A percentile compares a stretch with the other conserved stretches of the same genome.
Conservation (phyloP, 2,113 vertebrate species). For the Psilopsiagon aurifrons region DNA sequence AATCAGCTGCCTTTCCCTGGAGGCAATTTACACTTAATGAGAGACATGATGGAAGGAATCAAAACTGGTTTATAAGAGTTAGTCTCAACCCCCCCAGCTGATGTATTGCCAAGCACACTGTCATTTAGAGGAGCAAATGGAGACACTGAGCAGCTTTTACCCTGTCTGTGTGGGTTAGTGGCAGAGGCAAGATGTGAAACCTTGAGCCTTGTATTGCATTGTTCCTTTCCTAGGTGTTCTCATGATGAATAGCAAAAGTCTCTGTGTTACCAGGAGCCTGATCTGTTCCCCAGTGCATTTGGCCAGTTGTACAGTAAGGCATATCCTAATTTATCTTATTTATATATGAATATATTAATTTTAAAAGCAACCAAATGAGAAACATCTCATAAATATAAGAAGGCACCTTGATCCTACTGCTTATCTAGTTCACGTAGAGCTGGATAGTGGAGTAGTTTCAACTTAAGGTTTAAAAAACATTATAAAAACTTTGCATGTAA, state of each 20-base stretch:
- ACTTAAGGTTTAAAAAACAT: background rate
- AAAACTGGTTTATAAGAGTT: background rate
- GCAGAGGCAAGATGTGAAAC: background rate
- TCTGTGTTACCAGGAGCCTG: background rate
- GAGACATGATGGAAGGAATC: slow-evolving; percentile 36
- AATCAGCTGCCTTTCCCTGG: slow-evolving; percentile 69
- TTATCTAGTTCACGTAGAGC: background rate
- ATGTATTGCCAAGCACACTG: background rate
- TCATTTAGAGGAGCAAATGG: background rate
- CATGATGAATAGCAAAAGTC: background rate
- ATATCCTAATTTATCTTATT: background rate
- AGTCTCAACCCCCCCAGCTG: background rate
- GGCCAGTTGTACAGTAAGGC: background rate
- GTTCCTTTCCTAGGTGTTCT: background rate
- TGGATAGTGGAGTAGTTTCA: background rate
- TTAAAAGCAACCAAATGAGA: background rate
- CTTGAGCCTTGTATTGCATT: background rate
- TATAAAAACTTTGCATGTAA: background rate
- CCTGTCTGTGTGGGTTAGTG: background rate
- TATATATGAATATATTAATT: background rate
- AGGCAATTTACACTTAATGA: slow-evolving; percentile 47
- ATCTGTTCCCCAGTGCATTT: background rate
- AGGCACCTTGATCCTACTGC: background rate
- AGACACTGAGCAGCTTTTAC: background rate
- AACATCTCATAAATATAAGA: background rate